These are phyloP conservation scores for Drosophila pandora DNA, from an alignment of 1,140 invertebrate species.

Conservation along the genomic window DNA sequence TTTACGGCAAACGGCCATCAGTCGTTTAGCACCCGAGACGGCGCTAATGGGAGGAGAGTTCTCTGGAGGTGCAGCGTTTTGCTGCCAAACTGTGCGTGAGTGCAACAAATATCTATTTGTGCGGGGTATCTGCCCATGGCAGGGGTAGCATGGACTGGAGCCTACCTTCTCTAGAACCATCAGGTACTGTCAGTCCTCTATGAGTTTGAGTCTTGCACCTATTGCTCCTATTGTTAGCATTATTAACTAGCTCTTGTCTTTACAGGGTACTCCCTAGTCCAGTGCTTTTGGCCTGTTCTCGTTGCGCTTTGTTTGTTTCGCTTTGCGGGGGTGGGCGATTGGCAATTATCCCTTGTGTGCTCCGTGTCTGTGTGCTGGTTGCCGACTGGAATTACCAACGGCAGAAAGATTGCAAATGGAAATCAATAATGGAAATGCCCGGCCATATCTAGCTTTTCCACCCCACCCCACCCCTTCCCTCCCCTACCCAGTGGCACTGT, in stretches of 20 bases:
- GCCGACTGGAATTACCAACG: conserved; percentile 42
- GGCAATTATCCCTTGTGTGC: conserved; percentile 39
- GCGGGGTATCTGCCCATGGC: not conserved
- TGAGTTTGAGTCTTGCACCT: no score
- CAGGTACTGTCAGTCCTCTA: no score
- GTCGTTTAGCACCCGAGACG: conserved; percentile 47
- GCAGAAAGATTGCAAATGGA: conserved; percentile 56
- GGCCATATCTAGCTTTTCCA: conserved; percentile 32
- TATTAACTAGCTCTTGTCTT: not conserved
- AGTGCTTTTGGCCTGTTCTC: not conserved
- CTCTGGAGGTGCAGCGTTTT: conserved; percentile 1
- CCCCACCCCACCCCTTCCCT: not conserved
- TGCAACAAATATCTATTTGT: conserved; percentile 2
- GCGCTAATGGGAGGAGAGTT: conserved; percentile 40
- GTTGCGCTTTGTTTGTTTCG: conserved; percentile 27
- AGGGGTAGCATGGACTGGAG: not conserved
- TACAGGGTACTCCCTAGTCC: conserved; percentile 11
- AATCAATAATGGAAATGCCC: conserved; percentile 68
- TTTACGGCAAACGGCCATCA: conserved; percentile 45
- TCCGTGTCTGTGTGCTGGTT: conserved; percentile 16
- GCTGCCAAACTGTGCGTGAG: not conserved
- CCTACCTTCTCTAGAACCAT: no score
- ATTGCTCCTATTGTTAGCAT: no score
- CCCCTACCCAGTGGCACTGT: conserved; percentile 1
- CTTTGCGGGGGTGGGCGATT: conserved; percentile 37